These are phyloP conservation scores for Brachyistius frenatus DNA, from an alignment of 2,113 vertebrate genomes.

Conservation along the genomic window DNA sequence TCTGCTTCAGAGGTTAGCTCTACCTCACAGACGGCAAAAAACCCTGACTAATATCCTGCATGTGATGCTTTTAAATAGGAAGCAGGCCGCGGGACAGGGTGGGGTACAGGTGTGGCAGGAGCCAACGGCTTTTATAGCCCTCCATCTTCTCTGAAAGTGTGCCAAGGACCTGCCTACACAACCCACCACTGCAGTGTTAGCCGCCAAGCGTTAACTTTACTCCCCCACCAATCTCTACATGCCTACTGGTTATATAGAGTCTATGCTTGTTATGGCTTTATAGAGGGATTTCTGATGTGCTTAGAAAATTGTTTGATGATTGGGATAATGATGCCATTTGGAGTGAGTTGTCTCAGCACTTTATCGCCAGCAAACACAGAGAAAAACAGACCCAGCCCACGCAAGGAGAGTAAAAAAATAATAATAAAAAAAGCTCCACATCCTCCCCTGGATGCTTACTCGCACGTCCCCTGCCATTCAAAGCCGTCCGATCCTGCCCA, in stretches of 20 bases:
- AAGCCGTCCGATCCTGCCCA: constrained; percentile 47
- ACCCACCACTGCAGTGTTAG: constrained; percentile 59
- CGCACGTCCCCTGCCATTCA: constrained; percentile 62
- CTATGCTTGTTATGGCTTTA: constrained; percentile 80
- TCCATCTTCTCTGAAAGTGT: constrained; percentile 82
- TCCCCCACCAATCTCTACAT: constrained; percentile 66
- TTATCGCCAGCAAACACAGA: constrained; percentile 50
- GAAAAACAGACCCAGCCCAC: constrained; percentile 43
- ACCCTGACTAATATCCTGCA: constrained; percentile 85
- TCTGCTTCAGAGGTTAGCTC: constrained; percentile 73
- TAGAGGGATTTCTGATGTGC: constrained; percentile 81
- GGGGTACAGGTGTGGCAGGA: constrained; percentile 85
- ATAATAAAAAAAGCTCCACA: constrained; percentile 2
- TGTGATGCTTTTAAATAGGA: constrained; percentile 85
- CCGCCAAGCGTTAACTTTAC: constrained; percentile 74
- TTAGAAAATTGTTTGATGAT: constrained; percentile 81
- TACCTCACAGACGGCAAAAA: constrained; percentile 83
- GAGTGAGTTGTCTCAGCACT: constrained; percentile 75
- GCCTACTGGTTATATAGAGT: constrained; percentile 77
- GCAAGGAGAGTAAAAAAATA: constrained; percentile 2
- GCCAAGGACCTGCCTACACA: constrained; percentile 81
- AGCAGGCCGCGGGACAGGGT: constrained; percentile 79
- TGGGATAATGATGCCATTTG: constrained; percentile 78
- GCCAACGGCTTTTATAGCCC: constrained; percentile 82
- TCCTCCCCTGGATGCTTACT: constrained; percentile 31